Base-by-base conservation (phyloP, 2,888 invertebrate genomes). In the Epicampocera succincta region DNA sequence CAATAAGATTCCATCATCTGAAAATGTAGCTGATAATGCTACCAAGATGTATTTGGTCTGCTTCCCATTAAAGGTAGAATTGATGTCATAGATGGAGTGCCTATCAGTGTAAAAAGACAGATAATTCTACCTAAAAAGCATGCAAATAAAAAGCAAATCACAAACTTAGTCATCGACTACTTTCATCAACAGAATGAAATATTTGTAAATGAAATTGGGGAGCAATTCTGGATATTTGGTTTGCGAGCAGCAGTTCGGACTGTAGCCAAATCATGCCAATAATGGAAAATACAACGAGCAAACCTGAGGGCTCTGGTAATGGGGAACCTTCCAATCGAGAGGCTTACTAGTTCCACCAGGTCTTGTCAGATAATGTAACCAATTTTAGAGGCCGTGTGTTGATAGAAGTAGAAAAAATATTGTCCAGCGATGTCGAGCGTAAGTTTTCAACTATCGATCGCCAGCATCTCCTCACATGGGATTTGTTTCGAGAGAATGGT, bases 291-390 rank as follows among this genome's bases (percentile, higher is more conserved):
- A 44, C 4, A 15, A 44, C n/a, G 2, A 2, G 44, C 44, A 3
- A 4, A 3, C 8, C 15, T 3, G 42, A 15, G 60, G 60, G 42
- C 42, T 3, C n/a, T 48, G 17, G 42, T 46, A 21, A 72, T 38
- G 80, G 80, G 71, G 2, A 17, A 65, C 33, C 42, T 83, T 1
- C 83, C 79, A 9, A 11, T 21, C 3, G 84, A 76, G 15, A 21
- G 83, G 1, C 19, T 83, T 2, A 50, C 73, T 8, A 1, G 33
- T 1, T 69, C 50, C 11, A 65, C 50, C 3, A 19, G 56, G 11
- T 81, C 12, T 13, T 77, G 0, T 79, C 80, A 1, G 84, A 84
- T 48, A 84, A 85, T 12, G 82, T 73, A 15, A 83, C 83, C 9
- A 83, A 84, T 19, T 84, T 85, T 40, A n/a, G 75, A 13, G 80